These are phyloP conservation scores for Pedetes capensis DNA, from an alignment of 2,113 vertebrate species.

Conservation along the genomic window DNA sequence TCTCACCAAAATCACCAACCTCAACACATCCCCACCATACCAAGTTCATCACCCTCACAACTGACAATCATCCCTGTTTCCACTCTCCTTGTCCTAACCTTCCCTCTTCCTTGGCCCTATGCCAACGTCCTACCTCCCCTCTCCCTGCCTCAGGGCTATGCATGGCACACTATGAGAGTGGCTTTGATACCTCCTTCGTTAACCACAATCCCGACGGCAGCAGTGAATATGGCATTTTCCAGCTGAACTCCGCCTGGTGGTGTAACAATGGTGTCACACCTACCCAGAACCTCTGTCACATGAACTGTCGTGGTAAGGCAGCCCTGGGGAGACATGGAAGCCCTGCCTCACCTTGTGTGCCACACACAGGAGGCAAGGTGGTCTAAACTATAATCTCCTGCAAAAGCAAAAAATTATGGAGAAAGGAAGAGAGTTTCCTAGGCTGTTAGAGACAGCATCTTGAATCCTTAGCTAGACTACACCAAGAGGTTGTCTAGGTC, in stretches of 20 bases:
- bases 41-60: constrained; percentile 12
- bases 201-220: constrained; percentile 75
- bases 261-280: constrained; percentile 73
- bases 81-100: neutral
- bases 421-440: neutral
- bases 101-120: neutral
- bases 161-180: constrained; percentile 75
- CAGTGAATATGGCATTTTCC: constrained; percentile 83
- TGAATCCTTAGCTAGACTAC: neutral
- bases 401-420: neutral
- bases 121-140: neutral
- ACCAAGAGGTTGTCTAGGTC: neutral
- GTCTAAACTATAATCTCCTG: neutral
- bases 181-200: constrained; percentile 75
- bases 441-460: neutral
- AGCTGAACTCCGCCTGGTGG: constrained; percentile 82
- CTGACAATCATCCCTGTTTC: neutral
- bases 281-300: constrained; percentile 71
- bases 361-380: neutral
- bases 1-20: constrained; percentile 33
- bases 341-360: neutral
- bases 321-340: neutral
- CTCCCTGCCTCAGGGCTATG: constrained; percentile 77
- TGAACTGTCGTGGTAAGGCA: constrained; percentile 68
- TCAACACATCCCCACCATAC: neutral